Percentiles rank a stretch among this genome's conserved stretches.
Conservation (phyloP, 37 sponge, comb jelly and placozoan species). For the Theonella swinhoei region DNA sequence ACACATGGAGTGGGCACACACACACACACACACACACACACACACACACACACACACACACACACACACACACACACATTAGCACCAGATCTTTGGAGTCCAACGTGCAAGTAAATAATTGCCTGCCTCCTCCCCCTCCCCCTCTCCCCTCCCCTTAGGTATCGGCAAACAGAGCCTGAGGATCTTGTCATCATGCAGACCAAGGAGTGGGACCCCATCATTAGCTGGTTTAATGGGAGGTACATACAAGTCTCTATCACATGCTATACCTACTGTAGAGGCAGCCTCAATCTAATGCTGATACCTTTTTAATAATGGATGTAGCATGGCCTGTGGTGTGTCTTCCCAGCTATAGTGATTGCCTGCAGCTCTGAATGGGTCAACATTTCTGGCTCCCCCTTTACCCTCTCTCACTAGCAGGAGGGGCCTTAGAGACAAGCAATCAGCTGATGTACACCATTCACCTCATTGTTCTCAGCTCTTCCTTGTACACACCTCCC, state of each 20-base stretch:
- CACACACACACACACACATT: no score
- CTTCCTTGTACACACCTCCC: neutral
- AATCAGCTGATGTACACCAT: no score
- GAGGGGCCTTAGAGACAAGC: no score
- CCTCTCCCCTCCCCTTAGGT: constrained; percentile 31
- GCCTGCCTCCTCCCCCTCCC: neutral
- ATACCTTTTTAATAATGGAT: neutral
- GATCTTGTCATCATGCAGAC: constrained; percentile 63
- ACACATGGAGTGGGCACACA: no score
- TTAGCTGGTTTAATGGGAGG: constrained; percentile 87
- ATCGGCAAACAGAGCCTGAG: constrained; percentile 47
- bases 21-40: no score
- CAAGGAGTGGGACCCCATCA: constrained; percentile 73
- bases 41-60: no score
- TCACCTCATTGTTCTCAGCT: no score
- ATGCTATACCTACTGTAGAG: neutral
- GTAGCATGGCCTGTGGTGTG: neutral
- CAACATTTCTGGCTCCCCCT: neutral
- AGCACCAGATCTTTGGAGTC: no score
- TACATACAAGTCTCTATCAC: constrained; percentile 5
- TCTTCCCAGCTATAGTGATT: neutral
- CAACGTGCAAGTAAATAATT: no score
- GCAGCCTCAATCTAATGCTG: neutral
- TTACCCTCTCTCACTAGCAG: neutral
- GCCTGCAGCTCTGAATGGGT: neutral